These are phyloP conservation scores for Hydractinia symbiolongicarpus DNA, from an alignment of 30 jellyfish, hydroid and myxozoan species.

Conservation along the genomic window DNA sequence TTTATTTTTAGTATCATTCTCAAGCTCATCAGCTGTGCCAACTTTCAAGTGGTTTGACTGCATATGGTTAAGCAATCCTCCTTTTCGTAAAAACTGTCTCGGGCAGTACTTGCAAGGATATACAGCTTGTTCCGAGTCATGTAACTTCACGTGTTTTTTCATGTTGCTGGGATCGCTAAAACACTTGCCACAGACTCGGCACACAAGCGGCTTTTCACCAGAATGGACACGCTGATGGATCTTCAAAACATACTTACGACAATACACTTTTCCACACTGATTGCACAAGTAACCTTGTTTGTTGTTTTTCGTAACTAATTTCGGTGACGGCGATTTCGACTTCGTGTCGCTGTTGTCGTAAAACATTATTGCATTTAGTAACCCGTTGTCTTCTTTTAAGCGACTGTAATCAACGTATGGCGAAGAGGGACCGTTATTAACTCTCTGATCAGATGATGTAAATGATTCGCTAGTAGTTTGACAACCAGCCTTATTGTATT, in stretches of 20 bases:
- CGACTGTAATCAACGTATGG: no score
- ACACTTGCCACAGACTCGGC: slow-evolving; percentile 90
- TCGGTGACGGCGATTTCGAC: no score
- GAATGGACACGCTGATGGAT: slow-evolving; percentile 93
- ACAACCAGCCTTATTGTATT: no score
- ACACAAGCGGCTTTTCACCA: slow-evolving; percentile 90
- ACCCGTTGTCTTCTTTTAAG: no score
- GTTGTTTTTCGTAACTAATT: background rate
- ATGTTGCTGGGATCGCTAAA: slow-evolving; percentile 98
- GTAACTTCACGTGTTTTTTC: slow-evolving; percentile 90
- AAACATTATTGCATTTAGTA: no score
- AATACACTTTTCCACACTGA: slow-evolving; percentile 84
- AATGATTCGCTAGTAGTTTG: no score
- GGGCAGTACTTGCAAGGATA: slow-evolving; percentile 94
- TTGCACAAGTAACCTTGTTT: slow-evolving; percentile 69
- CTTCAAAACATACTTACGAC: slow-evolving; percentile 92
- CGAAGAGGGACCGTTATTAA: no score
- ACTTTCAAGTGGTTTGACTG: slow-evolving; percentile 62
- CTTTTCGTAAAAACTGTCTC: slow-evolving; percentile 75
- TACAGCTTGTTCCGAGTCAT: slow-evolving; percentile 85
- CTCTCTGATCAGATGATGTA: no score
- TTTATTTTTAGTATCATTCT: no score
- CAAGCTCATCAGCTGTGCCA: background rate
- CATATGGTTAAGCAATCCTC: slow-evolving; percentile 79
- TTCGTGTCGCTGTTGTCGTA: no score